Percentiles rank a stretch among this genome's conserved stretches.
phyloP scores from a whole-genome alignment of 37 sponge, comb jelly and placozoan genomes.

The Lycopodina hypogea region DNA sequence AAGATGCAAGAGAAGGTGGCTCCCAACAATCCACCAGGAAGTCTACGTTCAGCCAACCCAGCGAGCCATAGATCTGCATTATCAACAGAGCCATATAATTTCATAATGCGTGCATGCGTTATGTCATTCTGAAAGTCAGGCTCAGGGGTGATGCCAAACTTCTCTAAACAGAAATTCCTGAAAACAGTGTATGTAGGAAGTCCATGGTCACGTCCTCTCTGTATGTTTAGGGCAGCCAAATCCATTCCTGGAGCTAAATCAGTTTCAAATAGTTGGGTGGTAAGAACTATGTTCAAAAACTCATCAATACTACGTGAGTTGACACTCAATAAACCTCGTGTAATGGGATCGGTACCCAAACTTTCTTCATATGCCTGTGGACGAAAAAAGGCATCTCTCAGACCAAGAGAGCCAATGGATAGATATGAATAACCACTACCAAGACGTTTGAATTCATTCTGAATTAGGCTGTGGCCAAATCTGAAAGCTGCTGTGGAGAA shows the following conservation, averaged over 20 bases:
- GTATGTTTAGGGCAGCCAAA: conserved; percentile 77
- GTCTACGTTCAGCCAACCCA: conserved; percentile 67
- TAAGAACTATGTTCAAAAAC: conserved; percentile 54
- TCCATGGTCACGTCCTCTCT: conserved; percentile 89
- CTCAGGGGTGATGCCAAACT: background rate
- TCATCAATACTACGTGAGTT: conserved; percentile 60
- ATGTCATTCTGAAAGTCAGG: conserved; percentile 18
- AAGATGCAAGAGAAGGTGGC: conserved; percentile 87
- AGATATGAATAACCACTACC: conserved; percentile 23
- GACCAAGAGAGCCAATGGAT: conserved; percentile 42
- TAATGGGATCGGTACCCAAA: conserved; percentile 68
- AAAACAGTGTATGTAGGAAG: conserved; percentile 69
- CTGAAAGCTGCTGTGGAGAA: conserved; percentile 90
- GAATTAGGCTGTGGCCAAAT: conserved; percentile 78
- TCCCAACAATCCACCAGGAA: conserved; percentile 70
- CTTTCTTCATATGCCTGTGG: conserved; percentile 39
- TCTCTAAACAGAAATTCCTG: conserved; percentile 43
- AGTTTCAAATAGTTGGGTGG: conserved; percentile 59
- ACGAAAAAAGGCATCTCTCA: conserved; percentile 64
- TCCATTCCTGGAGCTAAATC: conserved; percentile 40
- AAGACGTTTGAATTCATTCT: conserved; percentile 55
- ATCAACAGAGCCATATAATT: conserved; percentile 45
- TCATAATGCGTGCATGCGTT: conserved; percentile 25
- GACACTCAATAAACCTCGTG: conserved; percentile 57
- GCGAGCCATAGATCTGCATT: conserved; percentile 76